Evolutionary conservation across 2,797 vertebrate genomes (phyloP), one percentile per base, ranked within the genome.

Genomic region (Pangasius mekongensis): DNA sequence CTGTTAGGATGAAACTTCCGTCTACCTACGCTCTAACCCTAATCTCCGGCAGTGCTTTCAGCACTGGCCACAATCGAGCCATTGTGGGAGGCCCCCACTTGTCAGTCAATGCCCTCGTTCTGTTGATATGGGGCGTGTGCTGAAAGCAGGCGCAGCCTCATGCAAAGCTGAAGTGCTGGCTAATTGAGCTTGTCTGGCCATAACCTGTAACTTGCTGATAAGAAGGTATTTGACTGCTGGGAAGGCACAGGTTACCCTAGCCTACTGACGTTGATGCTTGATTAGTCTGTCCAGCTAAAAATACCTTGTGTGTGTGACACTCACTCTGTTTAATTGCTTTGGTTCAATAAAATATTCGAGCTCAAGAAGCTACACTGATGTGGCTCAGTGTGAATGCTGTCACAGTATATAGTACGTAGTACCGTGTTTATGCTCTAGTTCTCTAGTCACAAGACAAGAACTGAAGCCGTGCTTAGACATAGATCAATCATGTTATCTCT

Each of bases 131-230:
- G 93, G 92, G 92, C 95, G 93, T 91, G 91, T 93, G 94, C 92
- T 94, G 92, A 94, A 94, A 95, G 92, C 88, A 89, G 87, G 6
- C 93, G 86, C 91, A 91, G 71, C 90, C 89, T 93, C 91, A 84
- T 94, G 93, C 92, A 92, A 91, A 85, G 89, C 90, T 92, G 94
- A 95, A 95, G 92, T 88, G 91, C 91, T 89, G 92, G 92, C 94
- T 97, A 96, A 96, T 96, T 96, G 96, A 95, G 95, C 95, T 93
- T 94, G 94, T 95, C 92, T 91, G 94, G 91, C 90, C 91, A 92
- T 93, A 95, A 95, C 94, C 93, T 95, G 95, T 93, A 93, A 90
- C 93, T 88, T 87, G 92, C 94, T 94, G 96, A 96, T 96, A 96
- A 96, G 95, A 91, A 93, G 92, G 90, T 94, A 94, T 95, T 94